Percentiles rank a stretch among this genome's conserved stretches.
Evolutionary conservation across 2,888 invertebrate genomes (phyloP).

Genomic region (Conistra vaccinii): DNA sequence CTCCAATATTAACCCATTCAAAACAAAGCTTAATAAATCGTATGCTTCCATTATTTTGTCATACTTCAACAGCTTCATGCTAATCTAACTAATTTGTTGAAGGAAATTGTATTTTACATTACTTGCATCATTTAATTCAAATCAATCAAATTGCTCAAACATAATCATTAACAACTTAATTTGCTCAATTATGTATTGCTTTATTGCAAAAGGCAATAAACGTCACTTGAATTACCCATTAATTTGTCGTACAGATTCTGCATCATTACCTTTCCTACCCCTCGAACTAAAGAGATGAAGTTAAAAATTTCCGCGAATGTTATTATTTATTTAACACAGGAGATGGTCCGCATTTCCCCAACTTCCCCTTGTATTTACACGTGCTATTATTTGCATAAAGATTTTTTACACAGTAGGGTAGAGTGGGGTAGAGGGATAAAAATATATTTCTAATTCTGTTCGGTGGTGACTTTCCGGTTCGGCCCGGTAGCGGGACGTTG

Average conservation of each 20-base stretch:
- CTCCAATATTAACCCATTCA: background rate
- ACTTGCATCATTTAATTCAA: constrained; percentile 22
- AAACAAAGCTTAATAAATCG: background rate
- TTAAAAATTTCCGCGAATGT: constrained; percentile 60
- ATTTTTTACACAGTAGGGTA: constrained; percentile 79
- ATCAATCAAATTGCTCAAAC: constrained; percentile 38
- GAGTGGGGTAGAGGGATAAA: constrained; percentile 85
- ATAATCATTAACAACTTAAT: constrained; percentile 20
- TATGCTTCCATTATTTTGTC: constrained; percentile 9
- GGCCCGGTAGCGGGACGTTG: constrained; percentile 82
- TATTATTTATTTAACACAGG: constrained; percentile 73
- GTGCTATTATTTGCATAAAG: constrained; percentile 90
- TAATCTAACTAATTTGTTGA: constrained; percentile 1
- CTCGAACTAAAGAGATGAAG: constrained; percentile 53
- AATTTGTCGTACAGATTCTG: constrained; percentile 66
- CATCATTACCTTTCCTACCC: constrained; percentile 60
- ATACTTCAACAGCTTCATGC: background rate
- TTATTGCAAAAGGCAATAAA: constrained; percentile 37
- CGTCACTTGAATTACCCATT: constrained; percentile 43
- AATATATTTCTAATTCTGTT: constrained; percentile 90
- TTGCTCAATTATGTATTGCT: constrained; percentile 26
- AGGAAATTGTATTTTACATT: constrained; percentile 29
- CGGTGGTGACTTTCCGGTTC: constrained; percentile 84
- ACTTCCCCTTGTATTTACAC: constrained; percentile 87
- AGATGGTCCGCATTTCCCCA: constrained; percentile 71